Percentiles rank a stretch among this genome's conserved stretches.
These are phyloP conservation scores for Drosophila auraria DNA, from an alignment of 1,140 invertebrate species.

Conservation along the genomic window DNA sequence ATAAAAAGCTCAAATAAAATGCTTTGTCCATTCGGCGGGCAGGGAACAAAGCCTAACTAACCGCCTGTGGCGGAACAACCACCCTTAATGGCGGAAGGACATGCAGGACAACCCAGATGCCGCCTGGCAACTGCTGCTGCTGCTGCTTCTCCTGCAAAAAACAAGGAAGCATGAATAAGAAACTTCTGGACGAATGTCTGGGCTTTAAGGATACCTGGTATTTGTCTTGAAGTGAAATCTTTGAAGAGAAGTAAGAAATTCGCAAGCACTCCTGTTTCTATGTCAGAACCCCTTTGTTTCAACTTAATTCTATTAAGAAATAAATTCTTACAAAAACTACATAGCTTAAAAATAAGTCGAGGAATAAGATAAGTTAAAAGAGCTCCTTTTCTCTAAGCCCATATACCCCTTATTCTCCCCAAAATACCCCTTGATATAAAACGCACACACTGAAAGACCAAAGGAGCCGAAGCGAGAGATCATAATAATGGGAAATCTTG, in stretches of 20 bases:
- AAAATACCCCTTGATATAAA: constrained; percentile 21
- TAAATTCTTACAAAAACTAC: too few species aligned
- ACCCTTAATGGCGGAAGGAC: constrained; percentile 77
- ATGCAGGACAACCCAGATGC: constrained; percentile 65
- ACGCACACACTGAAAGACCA: constrained; percentile 33
- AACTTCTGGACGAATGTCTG: not conserved
- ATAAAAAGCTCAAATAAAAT: constrained; percentile 83
- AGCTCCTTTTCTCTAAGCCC: too few species aligned
- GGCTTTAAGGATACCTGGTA: constrained; percentile 14
- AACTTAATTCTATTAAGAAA: too few species aligned
- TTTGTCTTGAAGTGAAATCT: not conserved
- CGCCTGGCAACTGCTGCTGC: constrained; percentile 69
- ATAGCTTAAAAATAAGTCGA: too few species aligned
- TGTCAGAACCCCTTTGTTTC: too few species aligned
- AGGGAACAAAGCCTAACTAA: constrained; percentile 71
- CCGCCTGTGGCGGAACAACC: constrained; percentile 66
- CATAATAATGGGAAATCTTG: constrained; percentile 78
- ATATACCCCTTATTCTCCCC: not conserved
- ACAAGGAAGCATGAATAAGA: constrained; percentile 5
- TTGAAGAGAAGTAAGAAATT: too few species aligned
- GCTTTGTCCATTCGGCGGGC: constrained; percentile 69
- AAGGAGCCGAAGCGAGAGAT: constrained; percentile 67
- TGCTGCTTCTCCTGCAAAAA: constrained; percentile 13
- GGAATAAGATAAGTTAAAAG: too few species aligned
- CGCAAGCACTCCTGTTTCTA: too few species aligned